Evolutionary conservation across 2,888 invertebrate species (phyloP).

Genomic region (Drosophila seclusa): DNA sequence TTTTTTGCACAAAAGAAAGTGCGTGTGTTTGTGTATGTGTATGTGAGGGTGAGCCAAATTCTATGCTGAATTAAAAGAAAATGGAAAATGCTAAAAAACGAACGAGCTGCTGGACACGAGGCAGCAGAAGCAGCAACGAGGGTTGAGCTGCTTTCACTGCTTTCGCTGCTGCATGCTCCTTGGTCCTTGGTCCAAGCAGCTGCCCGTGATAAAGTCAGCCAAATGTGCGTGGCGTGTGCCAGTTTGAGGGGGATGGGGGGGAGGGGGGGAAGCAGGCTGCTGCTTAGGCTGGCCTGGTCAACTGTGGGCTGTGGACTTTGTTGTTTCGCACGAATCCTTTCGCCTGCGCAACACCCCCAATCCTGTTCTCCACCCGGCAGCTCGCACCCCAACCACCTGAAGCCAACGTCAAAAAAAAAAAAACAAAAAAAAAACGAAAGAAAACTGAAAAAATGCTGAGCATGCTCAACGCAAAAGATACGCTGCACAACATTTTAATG

Average conservation of each 20-base stretch:
- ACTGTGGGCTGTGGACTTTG: slow-evolving; percentile 51
- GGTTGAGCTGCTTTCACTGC: slow-evolving; percentile 37
- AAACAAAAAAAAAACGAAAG: slow-evolving; percentile 5
- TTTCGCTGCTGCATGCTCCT: slow-evolving; percentile 1
- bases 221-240: slow-evolving; percentile 70
- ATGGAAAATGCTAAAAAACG: slow-evolving; percentile 79
- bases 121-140: slow-evolving; percentile 33
- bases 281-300: slow-evolving; percentile 53
- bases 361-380: neutral
- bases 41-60: slow-evolving; percentile 33
- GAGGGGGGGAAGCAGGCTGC: neutral
- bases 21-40: slow-evolving; percentile 20
- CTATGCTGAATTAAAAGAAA: slow-evolving; percentile 77
- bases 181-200: slow-evolving; percentile 31
- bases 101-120: slow-evolving; percentile 62
- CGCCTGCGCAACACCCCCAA: slow-evolving; percentile 33
- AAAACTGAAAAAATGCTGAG: neutral
- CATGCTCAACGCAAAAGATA: slow-evolving; percentile 1
- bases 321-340: slow-evolving; percentile 78
- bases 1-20: slow-evolving; percentile 74
- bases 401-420: slow-evolving; percentile 18
- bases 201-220: slow-evolving; percentile 74
- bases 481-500: neutral
- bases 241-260: neutral
- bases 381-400: slow-evolving; percentile 36